A percentile compares a stretch with the other conserved stretches of the same genome.
These are phyloP conservation scores for Leucophenga maculata DNA, from an alignment of 2,888 invertebrate genomes.

Conservation along the genomic window DNA sequence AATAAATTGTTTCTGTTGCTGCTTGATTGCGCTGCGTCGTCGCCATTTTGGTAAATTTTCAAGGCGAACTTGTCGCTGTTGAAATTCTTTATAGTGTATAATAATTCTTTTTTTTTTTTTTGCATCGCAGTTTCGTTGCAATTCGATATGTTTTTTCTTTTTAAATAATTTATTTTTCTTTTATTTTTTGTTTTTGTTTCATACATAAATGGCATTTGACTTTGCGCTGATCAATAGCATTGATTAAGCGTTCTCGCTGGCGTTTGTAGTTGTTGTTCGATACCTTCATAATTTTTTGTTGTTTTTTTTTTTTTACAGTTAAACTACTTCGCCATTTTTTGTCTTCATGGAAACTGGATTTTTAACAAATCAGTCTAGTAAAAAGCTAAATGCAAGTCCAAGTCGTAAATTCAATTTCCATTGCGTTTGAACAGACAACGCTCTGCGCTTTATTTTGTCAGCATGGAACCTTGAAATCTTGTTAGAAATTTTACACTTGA, in stretches of 20 bases:
- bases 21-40: constrained; percentile 28
- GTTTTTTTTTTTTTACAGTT: constrained; percentile 33
- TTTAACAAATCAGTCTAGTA: not conserved
- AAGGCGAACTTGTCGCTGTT: constrained; percentile 68
- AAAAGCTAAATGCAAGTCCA: not conserved
- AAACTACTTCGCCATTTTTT: constrained; percentile 6
- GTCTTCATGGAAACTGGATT: constrained; percentile 25
- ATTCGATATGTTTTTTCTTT: constrained; percentile 21
- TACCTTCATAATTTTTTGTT: constrained; percentile 40
- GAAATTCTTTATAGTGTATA: constrained; percentile 24
- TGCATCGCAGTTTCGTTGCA: constrained; percentile 25
- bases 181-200: not conserved
- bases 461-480: constrained; percentile 49
- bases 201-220: constrained; percentile 62
- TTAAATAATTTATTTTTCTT: too few species aligned
- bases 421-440: not conserved
- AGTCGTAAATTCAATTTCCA: constrained; percentile 3
- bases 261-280: constrained; percentile 18
- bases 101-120: not conserved
- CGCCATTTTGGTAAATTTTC: constrained; percentile 66
- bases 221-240: constrained; percentile 33
- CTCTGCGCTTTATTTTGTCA: constrained; percentile 35
- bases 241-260: constrained; percentile 47
- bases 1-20: constrained; percentile 59
- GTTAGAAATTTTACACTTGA: constrained; percentile 58